These are phyloP conservation scores for Bos indicus DNA, from an alignment of 2,113 vertebrate genomes.

Conservation along the genomic window DNA sequence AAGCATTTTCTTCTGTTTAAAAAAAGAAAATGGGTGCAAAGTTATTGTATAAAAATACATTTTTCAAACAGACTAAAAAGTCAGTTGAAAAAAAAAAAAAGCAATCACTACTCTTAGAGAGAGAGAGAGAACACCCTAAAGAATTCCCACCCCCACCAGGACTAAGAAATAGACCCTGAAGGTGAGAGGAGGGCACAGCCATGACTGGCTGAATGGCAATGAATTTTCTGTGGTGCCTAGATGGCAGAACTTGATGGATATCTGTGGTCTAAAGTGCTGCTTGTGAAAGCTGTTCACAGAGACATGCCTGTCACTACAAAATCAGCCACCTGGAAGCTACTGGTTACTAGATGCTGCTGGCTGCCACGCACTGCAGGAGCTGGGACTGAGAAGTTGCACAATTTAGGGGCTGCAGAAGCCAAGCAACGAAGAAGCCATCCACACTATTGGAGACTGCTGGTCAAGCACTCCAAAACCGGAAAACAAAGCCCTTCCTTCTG, in stretches of 20 bases:
- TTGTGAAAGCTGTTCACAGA: background rate
- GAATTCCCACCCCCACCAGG: fast-evolving
- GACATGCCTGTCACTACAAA: background rate
- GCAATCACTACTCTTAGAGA: background rate
- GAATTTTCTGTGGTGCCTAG: background rate
- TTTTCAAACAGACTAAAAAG: background rate
- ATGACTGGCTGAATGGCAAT: background rate
- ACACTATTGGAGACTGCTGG: no score
- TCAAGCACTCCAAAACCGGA: background rate
- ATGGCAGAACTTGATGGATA: background rate
- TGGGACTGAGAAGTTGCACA: background rate
- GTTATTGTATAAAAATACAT: background rate
- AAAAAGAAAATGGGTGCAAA: background rate
- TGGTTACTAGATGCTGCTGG: no score
- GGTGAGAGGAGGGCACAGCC: background rate
- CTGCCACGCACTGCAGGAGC: background rate
- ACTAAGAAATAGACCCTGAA: background rate
- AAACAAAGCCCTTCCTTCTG: background rate
- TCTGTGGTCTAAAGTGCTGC: background rate
- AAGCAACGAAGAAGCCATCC: background rate
- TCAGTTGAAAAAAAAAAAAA: background rate
- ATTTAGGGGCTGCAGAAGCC: background rate
- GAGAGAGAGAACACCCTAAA: background rate
- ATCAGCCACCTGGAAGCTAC: background rate
- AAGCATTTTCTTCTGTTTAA: background rate